Base-by-base conservation (phyloP, 2,113 vertebrate species). In the Gnathonemus echidnorhynchus region DNA sequence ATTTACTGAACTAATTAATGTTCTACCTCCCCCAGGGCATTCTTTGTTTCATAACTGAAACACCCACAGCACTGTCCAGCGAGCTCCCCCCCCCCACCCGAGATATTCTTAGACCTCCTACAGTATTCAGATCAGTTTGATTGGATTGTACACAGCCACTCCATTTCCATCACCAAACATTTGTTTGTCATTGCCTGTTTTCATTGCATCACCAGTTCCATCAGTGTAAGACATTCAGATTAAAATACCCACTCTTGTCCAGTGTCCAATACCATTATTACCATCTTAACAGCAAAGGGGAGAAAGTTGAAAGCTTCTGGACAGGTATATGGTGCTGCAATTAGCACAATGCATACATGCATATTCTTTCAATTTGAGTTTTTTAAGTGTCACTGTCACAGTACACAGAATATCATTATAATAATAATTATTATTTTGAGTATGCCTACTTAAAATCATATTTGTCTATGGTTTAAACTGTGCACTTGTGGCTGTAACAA, bases 1-100 rank as follows among this genome's bases (percentile, higher is more conserved):
- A 87, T 53, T 87, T 87, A 52, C 50, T 53, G 45, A 87, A 87
- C 21, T 87, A 52, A 53, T 53, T 53, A 19, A 56, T 52, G 86
- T 27, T n/a, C 86, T 87, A 17, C 50, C 48, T 27, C 15, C 50
- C 42, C 24, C 42, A 48, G 39, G 21, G 46, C 24, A 13, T 46
- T 85, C 39, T 52, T 52, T 13, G 86, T 87, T 53, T 87, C n/a
- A 19, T 83, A 52, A 50, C 49, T 86, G 85, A 21, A 35, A n/a
- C n/a, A 15, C 85, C 46, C 45, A 52, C n/a, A 48, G 45, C 9
- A 2, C 11, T 21, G 50, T 53, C 49, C 83, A 24, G 8, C 19
- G 39, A 48, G 83, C 3, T 0, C 3, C 10, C 5, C 5, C 39
- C 0, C 13, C 5, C 39, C 39, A 7, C 21, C 83, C 7, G 21